phyloP scores from a whole-genome alignment of 2,888 invertebrate genomes.

The Nomada fabriciana region DNA sequence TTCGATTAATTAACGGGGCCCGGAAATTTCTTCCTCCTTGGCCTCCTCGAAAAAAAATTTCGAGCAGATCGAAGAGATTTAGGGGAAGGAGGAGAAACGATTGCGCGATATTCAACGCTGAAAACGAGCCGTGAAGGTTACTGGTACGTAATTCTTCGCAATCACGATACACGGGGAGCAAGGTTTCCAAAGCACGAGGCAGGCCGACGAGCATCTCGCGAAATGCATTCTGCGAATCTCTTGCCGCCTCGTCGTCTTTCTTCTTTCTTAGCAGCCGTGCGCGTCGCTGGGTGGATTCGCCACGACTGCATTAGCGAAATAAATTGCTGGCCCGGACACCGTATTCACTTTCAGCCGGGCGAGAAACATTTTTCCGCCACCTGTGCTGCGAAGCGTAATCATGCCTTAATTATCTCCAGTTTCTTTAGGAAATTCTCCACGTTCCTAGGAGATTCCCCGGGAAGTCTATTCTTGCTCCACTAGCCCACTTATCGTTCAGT shows the following conservation, averaged over 20 bases:
- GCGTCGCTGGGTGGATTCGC: slow-evolving; percentile 50
- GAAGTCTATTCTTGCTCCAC: not conserved
- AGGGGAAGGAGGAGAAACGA: no score
- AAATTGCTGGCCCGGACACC: slow-evolving; percentile 49
- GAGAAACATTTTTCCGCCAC: slow-evolving; percentile 42
- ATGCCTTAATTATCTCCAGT: slow-evolving; percentile 48
- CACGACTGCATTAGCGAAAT: slow-evolving; percentile 64
- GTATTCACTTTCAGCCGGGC: slow-evolving; percentile 26
- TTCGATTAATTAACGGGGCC: not conserved
- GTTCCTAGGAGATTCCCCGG: not conserved
- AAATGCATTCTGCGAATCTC: slow-evolving; percentile 13
- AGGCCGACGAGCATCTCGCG: not conserved
- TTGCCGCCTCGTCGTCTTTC: slow-evolving; percentile 6
- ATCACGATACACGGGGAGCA: not conserved
- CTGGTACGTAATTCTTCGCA: not conserved
- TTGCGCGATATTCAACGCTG: not conserved
- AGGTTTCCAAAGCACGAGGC: slow-evolving; percentile 2
- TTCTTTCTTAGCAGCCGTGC: slow-evolving; percentile 11
- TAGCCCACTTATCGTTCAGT: not conserved
- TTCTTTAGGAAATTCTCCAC: not conserved
- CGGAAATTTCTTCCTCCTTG: not conserved
- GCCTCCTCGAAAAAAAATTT: no score
- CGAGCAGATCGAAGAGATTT: not conserved
- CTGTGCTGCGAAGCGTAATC: slow-evolving; percentile 25
- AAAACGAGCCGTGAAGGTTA: not conserved